Evolutionary conservation across 2,797 vertebrate genomes (phyloP).

Genomic region (Smutsia temminckii): DNA sequence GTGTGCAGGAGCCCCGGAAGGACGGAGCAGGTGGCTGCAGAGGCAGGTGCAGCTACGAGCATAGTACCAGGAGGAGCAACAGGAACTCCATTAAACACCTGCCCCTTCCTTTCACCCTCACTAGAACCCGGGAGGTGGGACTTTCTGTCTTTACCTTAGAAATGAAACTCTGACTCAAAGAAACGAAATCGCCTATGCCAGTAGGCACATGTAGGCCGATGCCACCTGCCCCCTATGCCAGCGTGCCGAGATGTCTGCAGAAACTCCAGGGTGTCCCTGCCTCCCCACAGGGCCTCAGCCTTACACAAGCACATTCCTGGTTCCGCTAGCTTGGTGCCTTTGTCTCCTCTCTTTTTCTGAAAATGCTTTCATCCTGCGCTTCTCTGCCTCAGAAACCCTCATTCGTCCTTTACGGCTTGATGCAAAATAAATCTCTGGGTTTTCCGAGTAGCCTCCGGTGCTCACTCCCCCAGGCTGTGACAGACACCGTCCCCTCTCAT

Average conservation of each 20-base stretch:
- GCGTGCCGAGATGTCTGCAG: background rate
- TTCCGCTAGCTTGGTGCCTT: background rate
- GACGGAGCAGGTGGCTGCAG: fast-evolving
- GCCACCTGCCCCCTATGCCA: no score
- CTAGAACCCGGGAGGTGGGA: background rate
- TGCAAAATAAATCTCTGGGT: background rate
- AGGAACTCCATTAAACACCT: background rate
- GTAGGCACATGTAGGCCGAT: no score
- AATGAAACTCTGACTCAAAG: background rate
- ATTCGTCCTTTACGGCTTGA: background rate
- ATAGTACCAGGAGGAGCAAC: background rate
- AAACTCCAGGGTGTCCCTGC: no score
- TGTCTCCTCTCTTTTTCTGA: background rate
- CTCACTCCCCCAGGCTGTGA: fast-evolving
- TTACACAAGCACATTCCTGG: background rate
- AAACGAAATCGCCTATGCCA: background rate
- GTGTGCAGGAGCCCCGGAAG: background rate
- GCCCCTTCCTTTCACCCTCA: no score
- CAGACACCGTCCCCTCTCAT: fast-evolving
- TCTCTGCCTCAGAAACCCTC: background rate
- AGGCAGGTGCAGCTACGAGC: fast-evolving
- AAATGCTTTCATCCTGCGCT: background rate
- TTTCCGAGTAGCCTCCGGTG: background rate
- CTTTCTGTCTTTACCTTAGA: background rate
- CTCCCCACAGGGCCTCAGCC: background rate